Evolutionary conservation across 2,888 invertebrate species (phyloP), one percentile per base, ranked within the genome.

Genomic region (Eremobia ochroleuca): DNA sequence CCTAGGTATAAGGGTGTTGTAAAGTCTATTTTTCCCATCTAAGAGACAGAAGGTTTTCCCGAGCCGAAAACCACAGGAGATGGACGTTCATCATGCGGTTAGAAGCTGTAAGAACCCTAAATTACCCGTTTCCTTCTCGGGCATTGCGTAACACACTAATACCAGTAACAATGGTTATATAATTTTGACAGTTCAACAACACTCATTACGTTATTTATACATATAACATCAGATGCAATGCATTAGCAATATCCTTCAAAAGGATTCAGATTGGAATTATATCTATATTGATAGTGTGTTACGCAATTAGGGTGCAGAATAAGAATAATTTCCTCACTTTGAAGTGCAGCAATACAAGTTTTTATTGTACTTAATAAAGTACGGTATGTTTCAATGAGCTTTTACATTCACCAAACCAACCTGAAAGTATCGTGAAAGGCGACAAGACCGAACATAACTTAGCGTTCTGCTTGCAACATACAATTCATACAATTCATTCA

Each of bases 351-450:
- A 25, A 59, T 59, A 46, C 65, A 34, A 70, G 69, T 83, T 79
- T 58, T 73, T 25, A 61, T 2, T 52, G 1, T 6, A 37, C 46
- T n/a, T 21, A 78, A 79, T 62, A 43, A 77, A 77, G 64, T 46
- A 66, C 11, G 18, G 43, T 73, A 66, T 25, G 25, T 70, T 86
- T 78, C 74, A 84, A 75, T 81, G n/a, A 66, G 75, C 66, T 70
- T 80, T 75, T 72, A 81, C 81, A 66, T 76, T 76, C 64, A 37
- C 58, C 25, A 4, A 18, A 74, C 75, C 65, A 85, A 83, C 68
- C 90, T 93, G 92, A 92, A 92, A 92, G 91, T 81, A 67, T 31
- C 74, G 92, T 80, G 93, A 93, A 93, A 93, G 93, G 89, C 43
- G 59, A 68, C 79, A 74, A 77, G 81, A 81, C 28, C 55, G 58